A percentile compares a stretch with the other conserved stretches of the same genome.
Evolutionary conservation across 35 echinoderm and acorn worm genomes (phyloP).

Genomic region (Heliocidaris erythrogramma): DNA sequence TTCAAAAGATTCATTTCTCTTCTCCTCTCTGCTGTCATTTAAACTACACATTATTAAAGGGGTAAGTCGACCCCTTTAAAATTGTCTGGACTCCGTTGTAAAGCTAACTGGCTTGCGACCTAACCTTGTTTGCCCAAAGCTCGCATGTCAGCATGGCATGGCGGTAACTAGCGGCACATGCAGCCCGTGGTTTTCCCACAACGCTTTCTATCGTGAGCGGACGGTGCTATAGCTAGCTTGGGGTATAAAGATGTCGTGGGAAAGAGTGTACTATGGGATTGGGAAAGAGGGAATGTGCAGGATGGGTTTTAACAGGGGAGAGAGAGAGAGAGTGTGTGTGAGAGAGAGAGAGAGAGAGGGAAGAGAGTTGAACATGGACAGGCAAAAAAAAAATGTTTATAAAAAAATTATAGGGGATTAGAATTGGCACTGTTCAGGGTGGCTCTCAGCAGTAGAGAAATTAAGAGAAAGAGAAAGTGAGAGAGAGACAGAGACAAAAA

Average conservation of each 20-base stretch:
- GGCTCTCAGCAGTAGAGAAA: too few relatives aligned
- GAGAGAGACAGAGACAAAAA: too few relatives aligned
- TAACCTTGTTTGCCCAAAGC: background rate
- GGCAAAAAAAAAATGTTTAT: too few relatives aligned
- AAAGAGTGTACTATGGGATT: background rate
- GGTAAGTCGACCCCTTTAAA: background rate
- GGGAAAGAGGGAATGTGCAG: background rate
- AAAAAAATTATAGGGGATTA: too few relatives aligned
- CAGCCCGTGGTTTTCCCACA: conserved; percentile 1
- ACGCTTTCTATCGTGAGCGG: background rate
- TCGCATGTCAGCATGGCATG: background rate
- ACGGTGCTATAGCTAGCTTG: background rate
- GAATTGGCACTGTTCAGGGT: too few relatives aligned
- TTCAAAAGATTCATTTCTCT: too few relatives aligned
- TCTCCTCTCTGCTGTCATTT: too few relatives aligned
- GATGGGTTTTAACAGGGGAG: background rate
- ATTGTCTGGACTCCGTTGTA: background rate
- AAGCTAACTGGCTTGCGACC: background rate
- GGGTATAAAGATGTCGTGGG: background rate
- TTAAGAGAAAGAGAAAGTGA: too few relatives aligned
- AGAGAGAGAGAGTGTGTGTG: background rate
- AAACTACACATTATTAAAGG: background rate
- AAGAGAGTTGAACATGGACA: too few relatives aligned
- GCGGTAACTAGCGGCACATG: background rate
- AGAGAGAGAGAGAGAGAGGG: background rate